A percentile compares a stretch with the other conserved stretches of the same genome.
phyloP scores from a whole-genome alignment of 2,888 invertebrate species.

The Heliconius ethilla region DNA sequence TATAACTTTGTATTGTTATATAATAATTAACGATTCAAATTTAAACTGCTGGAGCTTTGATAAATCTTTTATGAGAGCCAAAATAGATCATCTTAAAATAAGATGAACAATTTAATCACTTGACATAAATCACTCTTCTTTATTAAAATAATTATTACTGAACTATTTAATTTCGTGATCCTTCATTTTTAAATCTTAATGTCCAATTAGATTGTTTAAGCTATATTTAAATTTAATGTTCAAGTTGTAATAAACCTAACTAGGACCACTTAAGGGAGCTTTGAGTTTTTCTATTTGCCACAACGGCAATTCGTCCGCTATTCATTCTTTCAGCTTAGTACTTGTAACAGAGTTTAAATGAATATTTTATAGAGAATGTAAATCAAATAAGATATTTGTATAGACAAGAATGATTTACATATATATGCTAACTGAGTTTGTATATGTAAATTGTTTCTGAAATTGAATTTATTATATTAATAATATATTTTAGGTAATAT shows the following conservation, averaged over 20 bases:
- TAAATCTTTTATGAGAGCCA: not conserved
- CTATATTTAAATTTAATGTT: not conserved
- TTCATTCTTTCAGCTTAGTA: constrained; percentile 22
- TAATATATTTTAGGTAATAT: not conserved
- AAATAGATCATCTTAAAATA: not conserved
- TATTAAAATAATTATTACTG: not conserved
- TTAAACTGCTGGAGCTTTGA: not conserved
- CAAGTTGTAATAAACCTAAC: constrained; percentile 20
- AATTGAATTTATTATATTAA: not conserved
- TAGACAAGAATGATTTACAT: not conserved
- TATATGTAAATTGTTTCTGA: not conserved
- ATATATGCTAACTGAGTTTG: not conserved
- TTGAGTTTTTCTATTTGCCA: constrained; percentile 30
- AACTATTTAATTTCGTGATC: not conserved
- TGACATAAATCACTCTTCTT: not conserved
- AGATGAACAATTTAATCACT: not conserved
- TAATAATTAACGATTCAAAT: no score
- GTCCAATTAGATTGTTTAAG: constrained; percentile 11
- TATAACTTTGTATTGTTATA: no score
- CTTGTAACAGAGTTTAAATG: constrained; percentile 10
- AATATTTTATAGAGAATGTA: constrained; percentile 12
- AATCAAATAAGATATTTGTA: not conserved
- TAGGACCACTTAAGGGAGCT: constrained; percentile 34
- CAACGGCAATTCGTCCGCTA: constrained; percentile 24
- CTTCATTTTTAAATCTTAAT: not conserved